Conservation (phyloP, 2,797 vertebrate genomes). For the Myotis daubentonii region DNA sequence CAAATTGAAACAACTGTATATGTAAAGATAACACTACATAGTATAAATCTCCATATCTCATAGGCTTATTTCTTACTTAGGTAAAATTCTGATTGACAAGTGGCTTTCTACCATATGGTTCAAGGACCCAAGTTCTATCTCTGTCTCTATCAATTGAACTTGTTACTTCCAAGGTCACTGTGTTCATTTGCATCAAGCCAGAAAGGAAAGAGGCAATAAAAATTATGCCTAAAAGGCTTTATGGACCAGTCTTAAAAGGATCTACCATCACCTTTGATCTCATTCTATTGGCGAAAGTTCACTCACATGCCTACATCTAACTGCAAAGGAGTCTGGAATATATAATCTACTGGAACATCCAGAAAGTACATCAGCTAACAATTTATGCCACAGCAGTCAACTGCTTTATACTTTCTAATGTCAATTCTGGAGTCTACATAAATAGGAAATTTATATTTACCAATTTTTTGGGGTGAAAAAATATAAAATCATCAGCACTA, state of each 20-base stretch:
- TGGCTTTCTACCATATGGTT: slow-evolving; percentile 2
- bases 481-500: neutral
- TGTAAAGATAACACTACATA: neutral
- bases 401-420: neutral
- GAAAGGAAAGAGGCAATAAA: neutral
- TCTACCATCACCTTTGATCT: neutral
- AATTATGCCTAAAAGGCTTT: neutral
- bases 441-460: neutral
- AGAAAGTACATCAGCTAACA: neutral
- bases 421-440: neutral
- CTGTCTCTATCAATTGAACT: neutral
- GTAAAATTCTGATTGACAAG: neutral
- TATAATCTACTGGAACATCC: neutral
- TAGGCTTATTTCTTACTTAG: neutral
- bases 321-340: neutral
- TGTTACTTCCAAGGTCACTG: neutral
- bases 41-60: neutral
- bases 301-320: neutral
- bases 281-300: neutral
- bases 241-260: neutral
- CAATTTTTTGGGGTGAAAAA: neutral
- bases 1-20: neutral
- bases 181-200: neutral
- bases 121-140: neutral
- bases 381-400: neutral